Evolutionary conservation across 2,888 invertebrate species (phyloP).

Genomic region (Scaptomyza flava): DNA sequence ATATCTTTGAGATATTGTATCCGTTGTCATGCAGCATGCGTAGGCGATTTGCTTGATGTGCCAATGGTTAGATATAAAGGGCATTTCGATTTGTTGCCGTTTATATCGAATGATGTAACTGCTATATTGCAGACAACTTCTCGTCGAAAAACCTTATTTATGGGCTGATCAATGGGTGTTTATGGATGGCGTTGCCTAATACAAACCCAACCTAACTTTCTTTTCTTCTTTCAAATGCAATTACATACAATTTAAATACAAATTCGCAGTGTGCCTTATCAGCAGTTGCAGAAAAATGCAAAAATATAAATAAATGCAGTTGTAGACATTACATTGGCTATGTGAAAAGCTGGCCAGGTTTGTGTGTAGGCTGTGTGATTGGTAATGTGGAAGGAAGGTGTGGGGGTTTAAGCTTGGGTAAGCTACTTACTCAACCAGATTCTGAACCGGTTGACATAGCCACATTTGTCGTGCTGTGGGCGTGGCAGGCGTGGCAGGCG

Average conservation of each 20-base stretch:
- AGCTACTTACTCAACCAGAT: constrained; percentile 39
- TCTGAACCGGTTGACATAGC: constrained; percentile 52
- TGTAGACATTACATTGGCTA: constrained; percentile 10
- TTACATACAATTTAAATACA: constrained; percentile 28
- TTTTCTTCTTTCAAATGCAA: constrained; percentile 10
- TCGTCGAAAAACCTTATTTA: constrained; percentile 18
- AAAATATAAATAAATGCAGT: neutral
- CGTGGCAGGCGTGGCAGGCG: constrained; percentile 45
- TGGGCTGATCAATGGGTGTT: constrained; percentile 13
- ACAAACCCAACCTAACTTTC: neutral
- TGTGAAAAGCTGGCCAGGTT: constrained; percentile 19
- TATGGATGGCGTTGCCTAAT: constrained; percentile 7
- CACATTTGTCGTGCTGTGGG: constrained; percentile 51
- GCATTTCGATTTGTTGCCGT: constrained; percentile 6
- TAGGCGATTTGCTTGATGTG: constrained; percentile 59
- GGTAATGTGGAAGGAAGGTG: neutral
- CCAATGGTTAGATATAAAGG: neutral
- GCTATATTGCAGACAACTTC: constrained; percentile 13
- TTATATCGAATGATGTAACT: constrained; percentile 51
- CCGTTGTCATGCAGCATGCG: constrained; percentile 60
- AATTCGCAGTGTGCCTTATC: constrained; percentile 24
- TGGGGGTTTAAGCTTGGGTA: neutral
- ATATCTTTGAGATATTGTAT: constrained; percentile 69
- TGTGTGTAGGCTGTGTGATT: constrained; percentile 5
- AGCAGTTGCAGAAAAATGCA: neutral